Evolutionary conservation across 1,140 invertebrate genomes (phyloP), one percentile per base, ranked within the genome.

Genomic region (Aphaenogaster floridana): DNA sequence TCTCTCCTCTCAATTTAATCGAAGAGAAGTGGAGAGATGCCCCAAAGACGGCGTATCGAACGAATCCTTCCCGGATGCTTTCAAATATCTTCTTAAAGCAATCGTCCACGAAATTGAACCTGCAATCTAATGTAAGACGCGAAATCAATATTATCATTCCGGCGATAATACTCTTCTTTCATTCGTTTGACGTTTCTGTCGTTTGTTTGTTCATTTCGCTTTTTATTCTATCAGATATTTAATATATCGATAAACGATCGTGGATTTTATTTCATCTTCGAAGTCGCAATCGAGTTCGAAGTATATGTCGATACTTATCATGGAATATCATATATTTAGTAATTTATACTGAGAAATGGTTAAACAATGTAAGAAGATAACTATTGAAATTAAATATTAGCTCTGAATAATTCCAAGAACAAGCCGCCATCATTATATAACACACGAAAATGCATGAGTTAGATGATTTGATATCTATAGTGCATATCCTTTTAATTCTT

Each of bases 1-100:
- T 61, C 71, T 74, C 69, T 84, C 54, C 59, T 79, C 76, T 86
- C 76, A 86, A 77, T 79, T 86, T 86, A 86, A 86, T 86, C 76
- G 59, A 79, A 86, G 74, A 86, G 34, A 78, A 79, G 74, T 52
- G 74, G 17, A 69, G 28, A 86, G 61, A 86, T 86, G 74, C 61
- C 50, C 57, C 13, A 85, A 63, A 66, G 61, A 78, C 48, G 28
- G 83, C 45, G 59, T 64, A 59, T 78, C 83, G 74, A 28, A 54
- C 17, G 50, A 86, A 86, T 86, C 48, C 50, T 86, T 77, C 59
- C 17, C 34, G 50, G 83, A 79, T 68, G 83, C 59, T 86, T 86
- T 66, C 71, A 68, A 79, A 86, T 86, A 79, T 86, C 83, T 66
- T 79, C 63, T 79, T 66, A 79, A 66, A 76, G 80, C 80, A 84